Evolutionary conservation across 1,140 invertebrate genomes (phyloP), one percentile per base, ranked within the genome.

Genomic region (Tigriopus japonicus): DNA sequence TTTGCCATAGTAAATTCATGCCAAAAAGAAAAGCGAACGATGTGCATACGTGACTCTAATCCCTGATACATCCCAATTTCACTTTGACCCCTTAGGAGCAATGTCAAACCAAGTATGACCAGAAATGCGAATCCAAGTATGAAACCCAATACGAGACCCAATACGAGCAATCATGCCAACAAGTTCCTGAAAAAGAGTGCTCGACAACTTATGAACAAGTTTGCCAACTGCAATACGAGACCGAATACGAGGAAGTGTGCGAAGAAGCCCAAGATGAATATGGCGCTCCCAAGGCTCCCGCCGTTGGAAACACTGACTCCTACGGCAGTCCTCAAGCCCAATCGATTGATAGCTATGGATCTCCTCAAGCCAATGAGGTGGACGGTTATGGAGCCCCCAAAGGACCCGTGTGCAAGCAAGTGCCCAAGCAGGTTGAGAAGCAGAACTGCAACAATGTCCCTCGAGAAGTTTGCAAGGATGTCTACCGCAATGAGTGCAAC

Each of bases 301-400:
- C 45, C 15, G 17, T 60, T 5, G n/a, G 28, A 15, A 41, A n/a
- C 21, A 41, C 21, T 12, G 41, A 58, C 15, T 40, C 28, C 9
- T 60, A 52, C 42, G 58, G 58, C 2, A 52, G 42, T 52, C 55
- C 55, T 9, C 14, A 14, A 14, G 42, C 5, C 24, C 14, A 14
- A 15, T 1, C 28, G 2, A 42, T 40, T 42, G 58, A 60, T 17
- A 21, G 42, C 43, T 60, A 60, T 60, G 58, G 58, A 56, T 42
- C 58, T 24, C 58, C 58, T 21, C 42, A 49, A 23, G 58, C 58
- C 13, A 54, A 54, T 28, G 23, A 42, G 14, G 15, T 21, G 19
- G 59, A 61, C 35, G 14, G 13, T 15, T 61, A 61, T 61, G 59
- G 59, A 56, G 17, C 49, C 35, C 59, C 59, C 40, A 53, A 56